A percentile compares a stretch with the other conserved stretches of the same genome.
Evolutionary conservation across 2,888 invertebrate species (phyloP).

Genomic region (Gastracanthus pulcherrimus): DNA sequence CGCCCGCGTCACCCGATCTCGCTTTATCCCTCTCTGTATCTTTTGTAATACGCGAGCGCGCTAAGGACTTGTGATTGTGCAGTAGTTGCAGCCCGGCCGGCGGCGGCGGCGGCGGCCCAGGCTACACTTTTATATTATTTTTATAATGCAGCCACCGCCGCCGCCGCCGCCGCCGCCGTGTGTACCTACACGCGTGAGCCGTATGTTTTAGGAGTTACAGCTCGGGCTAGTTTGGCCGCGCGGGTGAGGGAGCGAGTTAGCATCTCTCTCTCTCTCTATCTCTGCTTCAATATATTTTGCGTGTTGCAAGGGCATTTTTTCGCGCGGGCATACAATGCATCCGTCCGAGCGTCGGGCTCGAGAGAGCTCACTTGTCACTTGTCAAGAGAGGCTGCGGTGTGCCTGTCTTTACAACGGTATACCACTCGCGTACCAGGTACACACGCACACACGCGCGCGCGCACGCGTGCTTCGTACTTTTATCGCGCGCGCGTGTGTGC

Average conservation of each 20-base stretch:
- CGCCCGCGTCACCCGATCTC: no score
- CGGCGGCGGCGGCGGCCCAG: neutral
- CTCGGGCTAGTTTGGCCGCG: neutral
- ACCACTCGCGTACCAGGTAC: no score
- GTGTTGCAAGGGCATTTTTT: conserved; percentile 26
- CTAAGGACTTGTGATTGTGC: neutral
- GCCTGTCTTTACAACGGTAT: no score
- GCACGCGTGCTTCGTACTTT: no score
- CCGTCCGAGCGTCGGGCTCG: neutral
- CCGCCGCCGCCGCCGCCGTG: neutral
- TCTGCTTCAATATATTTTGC: conserved; percentile 7
- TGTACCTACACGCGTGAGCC: neutral
- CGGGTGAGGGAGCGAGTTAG: no score
- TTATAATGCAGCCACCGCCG: neutral
- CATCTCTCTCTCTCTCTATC: no score
- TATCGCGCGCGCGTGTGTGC: neutral
- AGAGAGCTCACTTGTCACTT: neutral
- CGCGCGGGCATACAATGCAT: neutral
- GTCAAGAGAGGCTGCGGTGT: neutral
- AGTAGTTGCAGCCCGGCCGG: neutral
- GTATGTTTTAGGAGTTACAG: no score
- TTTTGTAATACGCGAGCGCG: no score
- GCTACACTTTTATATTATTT: conserved; percentile 32
- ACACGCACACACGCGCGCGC: no score
- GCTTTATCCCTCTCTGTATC: no score